Conservation (phyloP, 2,888 invertebrate species). For the Drosophila emarginata region DNA sequence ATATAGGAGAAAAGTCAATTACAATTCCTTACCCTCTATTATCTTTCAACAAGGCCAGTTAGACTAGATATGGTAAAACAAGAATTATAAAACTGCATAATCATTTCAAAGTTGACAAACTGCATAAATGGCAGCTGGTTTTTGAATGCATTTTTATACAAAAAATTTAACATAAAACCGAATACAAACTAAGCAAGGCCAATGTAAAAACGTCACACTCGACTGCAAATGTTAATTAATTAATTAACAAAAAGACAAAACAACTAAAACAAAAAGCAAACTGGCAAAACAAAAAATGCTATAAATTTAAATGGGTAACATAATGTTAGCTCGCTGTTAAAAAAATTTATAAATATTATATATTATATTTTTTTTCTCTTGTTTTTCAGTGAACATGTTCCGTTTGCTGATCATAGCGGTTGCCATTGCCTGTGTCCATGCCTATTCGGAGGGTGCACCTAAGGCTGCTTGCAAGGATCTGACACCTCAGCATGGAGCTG, state of each 20-base stretch:
- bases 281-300: constrained; percentile 1
- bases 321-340: background rate
- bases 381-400: constrained; percentile 62
- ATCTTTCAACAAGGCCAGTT: background rate
- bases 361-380: background rate
- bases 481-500: constrained; percentile 87
- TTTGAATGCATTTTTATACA: constrained; percentile 32
- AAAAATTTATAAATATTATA: background rate
- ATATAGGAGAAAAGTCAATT: background rate
- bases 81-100: constrained; percentile 37
- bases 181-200: constrained; percentile 53
- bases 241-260: constrained; percentile 48
- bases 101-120: constrained; percentile 39
- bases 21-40: background rate
- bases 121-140: constrained; percentile 44
- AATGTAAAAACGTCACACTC: constrained; percentile 38
- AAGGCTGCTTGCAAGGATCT: constrained; percentile 86
- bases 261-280: constrained; percentile 17
- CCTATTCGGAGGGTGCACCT: constrained; percentile 87
- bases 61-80: constrained; percentile 11
- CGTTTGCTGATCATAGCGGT: constrained; percentile 68
- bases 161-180: constrained; percentile 27
- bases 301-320: background rate
- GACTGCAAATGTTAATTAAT: constrained; percentile 60
- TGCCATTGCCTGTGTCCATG: constrained; percentile 70